A percentile compares a stretch with the other conserved stretches of the same genome.
Evolutionary conservation across 2,797 vertebrate species (phyloP).

Genomic region (Pteropus rufus): DNA sequence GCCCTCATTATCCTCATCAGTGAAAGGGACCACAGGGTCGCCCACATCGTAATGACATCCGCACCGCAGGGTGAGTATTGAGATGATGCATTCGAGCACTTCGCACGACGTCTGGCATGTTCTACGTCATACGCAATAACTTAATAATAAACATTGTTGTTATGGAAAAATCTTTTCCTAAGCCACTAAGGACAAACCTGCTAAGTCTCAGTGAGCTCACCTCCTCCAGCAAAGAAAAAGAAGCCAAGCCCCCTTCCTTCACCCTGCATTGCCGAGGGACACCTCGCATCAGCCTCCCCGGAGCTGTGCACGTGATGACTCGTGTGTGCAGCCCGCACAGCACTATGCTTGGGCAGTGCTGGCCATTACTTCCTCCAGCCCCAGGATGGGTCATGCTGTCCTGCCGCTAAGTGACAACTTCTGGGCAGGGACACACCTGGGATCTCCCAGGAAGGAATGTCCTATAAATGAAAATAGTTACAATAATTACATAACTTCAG

Average conservation of each 20-base stretch:
- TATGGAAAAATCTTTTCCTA: background rate
- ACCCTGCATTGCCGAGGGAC: too few relatives aligned
- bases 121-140: background rate
- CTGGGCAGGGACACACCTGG: background rate
- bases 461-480: slow-evolving; percentile 40
- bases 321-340: background rate
- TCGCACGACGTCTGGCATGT: background rate
- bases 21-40: background rate
- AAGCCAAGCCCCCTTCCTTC: background rate
- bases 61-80: too few relatives aligned
- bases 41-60: background rate
- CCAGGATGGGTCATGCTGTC: background rate
- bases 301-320: fast-evolving
- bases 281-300: fast-evolving
- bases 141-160: background rate
- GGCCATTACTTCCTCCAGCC: background rate
- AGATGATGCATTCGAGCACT: background rate
- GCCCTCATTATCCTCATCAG: background rate
- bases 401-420: background rate
- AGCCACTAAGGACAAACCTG: background rate
- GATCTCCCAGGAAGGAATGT: slow-evolving; percentile 37
- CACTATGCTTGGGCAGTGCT: too few relatives aligned
- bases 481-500: background rate
- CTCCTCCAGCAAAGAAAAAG: background rate
- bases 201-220: background rate